Conservation (phyloP, 2,888 invertebrate species). For the Netelia melanura region DNA sequence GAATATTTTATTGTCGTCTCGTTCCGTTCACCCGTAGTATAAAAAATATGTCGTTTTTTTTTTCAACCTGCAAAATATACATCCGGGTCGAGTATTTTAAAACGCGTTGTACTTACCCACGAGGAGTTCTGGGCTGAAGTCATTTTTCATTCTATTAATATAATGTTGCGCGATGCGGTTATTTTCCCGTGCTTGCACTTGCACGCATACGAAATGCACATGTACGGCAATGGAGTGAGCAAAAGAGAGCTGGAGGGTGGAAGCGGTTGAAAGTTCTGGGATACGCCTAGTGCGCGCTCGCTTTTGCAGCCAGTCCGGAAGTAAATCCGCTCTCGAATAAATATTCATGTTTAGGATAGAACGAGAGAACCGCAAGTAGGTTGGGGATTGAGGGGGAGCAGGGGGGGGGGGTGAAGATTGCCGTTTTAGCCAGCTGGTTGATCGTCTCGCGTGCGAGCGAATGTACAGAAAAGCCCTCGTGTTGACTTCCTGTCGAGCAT, state of each 20-base stretch:
- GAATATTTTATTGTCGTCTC: too few relatives aligned
- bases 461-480: constrained; percentile 41
- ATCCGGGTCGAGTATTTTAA: background rate
- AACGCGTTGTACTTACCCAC: background rate
- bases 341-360: constrained; percentile 55
- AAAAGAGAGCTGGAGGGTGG: background rate
- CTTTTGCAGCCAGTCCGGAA: constrained; percentile 34
- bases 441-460: constrained; percentile 55
- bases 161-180: constrained; percentile 12
- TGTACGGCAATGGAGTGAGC: background rate
- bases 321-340: constrained; percentile 56
- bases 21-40: too few relatives aligned
- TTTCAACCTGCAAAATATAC: background rate
- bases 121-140: background rate
- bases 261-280: constrained; percentile 8
- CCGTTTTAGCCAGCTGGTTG: constrained; percentile 38
- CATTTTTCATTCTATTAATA: constrained; percentile 47
- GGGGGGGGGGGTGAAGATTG: constrained; percentile 1
- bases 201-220: background rate
- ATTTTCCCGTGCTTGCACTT: constrained; percentile 17
- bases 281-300: constrained; percentile 25
- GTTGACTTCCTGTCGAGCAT: constrained; percentile 2
- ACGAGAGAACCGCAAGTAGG: background rate
- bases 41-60: background rate
- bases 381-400: background rate